Conservation (phyloP, 2,888 invertebrate species). For the Tortricodes alternella region DNA sequence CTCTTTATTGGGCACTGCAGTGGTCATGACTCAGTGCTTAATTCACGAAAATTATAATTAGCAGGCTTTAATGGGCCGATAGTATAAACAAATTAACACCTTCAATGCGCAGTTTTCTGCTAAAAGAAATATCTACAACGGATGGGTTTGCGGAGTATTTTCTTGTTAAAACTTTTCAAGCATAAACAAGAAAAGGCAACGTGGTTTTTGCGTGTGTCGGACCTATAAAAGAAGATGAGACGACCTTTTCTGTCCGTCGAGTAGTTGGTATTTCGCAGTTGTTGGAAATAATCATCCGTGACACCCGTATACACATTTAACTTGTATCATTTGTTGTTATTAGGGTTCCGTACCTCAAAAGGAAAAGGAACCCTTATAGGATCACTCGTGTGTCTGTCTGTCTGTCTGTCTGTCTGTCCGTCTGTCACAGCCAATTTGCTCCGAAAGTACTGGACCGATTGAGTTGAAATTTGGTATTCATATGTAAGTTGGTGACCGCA, state of each 20-base stretch:
- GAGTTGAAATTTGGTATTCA: too few species aligned
- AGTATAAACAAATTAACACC: neutral
- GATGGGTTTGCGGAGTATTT: neutral
- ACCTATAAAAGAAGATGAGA: conserved; percentile 25
- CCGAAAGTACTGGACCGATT: too few species aligned
- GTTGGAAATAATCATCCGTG: conserved; percentile 2
- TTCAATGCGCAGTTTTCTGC: neutral
- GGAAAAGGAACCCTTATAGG: too few species aligned
- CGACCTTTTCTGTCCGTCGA: neutral
- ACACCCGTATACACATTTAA: too few species aligned
- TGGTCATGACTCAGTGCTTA: neutral
- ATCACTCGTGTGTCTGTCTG: too few species aligned
- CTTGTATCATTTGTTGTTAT: too few species aligned
- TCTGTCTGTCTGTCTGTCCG: too few species aligned
- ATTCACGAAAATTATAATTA: conserved; percentile 15
- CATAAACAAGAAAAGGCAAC: conserved; percentile 11
- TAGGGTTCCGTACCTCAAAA: too few species aligned
- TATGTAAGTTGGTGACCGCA: too few species aligned
- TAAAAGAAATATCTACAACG: neutral
- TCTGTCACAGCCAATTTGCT: too few species aligned
- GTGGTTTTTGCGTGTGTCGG: conserved; percentile 15
- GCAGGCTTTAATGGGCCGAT: neutral
- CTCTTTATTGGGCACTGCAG: neutral
- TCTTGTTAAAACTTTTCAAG: neutral
- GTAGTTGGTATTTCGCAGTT: neutral